These are phyloP conservation scores for Zosterops pallidus DNA, from an alignment of 2,113 vertebrate genomes.

Conservation along the genomic window DNA sequence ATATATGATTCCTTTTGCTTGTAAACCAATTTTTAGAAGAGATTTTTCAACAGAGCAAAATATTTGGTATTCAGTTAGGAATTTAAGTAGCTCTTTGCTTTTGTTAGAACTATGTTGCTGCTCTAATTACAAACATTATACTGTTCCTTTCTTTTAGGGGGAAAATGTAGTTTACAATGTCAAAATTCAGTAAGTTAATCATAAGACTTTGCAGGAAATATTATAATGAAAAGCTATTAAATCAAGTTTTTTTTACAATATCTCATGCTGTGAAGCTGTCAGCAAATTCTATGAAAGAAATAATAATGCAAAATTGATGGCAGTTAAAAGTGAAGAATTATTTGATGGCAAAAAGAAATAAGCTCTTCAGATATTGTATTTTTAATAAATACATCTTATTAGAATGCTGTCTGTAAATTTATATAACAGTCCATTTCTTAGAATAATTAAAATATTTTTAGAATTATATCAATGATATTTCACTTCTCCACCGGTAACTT, in stretches of 20 bases:
- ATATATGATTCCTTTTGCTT: not conserved
- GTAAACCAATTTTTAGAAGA: not conserved
- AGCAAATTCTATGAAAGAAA: constrained; percentile 70
- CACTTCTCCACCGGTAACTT: not conserved
- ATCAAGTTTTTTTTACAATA: constrained; percentile 40
- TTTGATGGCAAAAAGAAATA: constrained; percentile 31
- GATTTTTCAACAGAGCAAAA: not conserved
- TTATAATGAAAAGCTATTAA: constrained; percentile 68
- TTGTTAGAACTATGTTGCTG: not conserved
- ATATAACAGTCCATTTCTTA: not conserved
- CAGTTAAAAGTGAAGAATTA: constrained; percentile 54
- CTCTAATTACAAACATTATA: constrained; percentile 32
- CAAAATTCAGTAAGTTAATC: constrained; percentile 53
- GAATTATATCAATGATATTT: not conserved
- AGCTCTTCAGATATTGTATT: constrained; percentile 5
- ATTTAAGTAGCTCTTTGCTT: not conserved
- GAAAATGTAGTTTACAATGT: constrained; percentile 57
- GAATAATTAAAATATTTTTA: not conserved
- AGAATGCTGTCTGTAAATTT: constrained; percentile 7
- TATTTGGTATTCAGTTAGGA: not conserved
- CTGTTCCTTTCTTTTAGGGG: constrained; percentile 11
- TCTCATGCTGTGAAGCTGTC: constrained; percentile 66
- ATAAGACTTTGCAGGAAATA: constrained; percentile 47
- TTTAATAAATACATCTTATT: constrained; percentile 35
- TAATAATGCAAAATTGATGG: constrained; percentile 65